A percentile compares a stretch with the other conserved stretches of the same genome.
Conservation (phyloP, 2,797 vertebrate genomes). For the Vultur gryphus region DNA sequence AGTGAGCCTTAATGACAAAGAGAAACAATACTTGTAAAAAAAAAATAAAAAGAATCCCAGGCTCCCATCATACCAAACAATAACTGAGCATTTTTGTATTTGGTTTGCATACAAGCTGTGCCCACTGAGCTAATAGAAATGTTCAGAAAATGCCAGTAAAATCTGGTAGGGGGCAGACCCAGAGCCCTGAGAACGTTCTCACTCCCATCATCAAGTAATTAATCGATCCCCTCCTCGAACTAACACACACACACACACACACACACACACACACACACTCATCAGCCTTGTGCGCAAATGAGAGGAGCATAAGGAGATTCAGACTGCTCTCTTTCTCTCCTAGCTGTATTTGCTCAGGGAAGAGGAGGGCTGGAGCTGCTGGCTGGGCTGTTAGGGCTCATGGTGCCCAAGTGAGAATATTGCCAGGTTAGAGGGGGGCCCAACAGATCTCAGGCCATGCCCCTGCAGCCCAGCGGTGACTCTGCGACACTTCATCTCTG, state of each 20-base stretch:
- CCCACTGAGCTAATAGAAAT: neutral
- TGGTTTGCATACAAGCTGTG: constrained; percentile 23
- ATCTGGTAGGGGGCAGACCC: constrained; percentile 21
- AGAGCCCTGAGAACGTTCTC: neutral
- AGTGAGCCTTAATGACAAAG: constrained; percentile 55
- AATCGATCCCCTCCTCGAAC: neutral
- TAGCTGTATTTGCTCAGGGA: neutral
- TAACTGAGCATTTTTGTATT: constrained; percentile 4
- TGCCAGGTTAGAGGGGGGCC: neutral
- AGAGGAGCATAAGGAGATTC: neutral
- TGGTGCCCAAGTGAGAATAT: neutral
- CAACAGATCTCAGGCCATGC: fast-evolving
- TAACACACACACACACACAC: neutral
- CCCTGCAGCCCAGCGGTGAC: neutral
- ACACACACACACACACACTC: neutral
- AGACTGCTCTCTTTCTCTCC: neutral
- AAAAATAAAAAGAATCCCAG: neutral
- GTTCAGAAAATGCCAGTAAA: constrained; percentile 38
- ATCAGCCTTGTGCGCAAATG: neutral
- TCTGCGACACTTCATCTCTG: neutral
- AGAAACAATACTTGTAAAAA: constrained; percentile 37
- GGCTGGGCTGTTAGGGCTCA: neutral
- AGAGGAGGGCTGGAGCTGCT: neutral
- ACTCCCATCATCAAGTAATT: neutral
- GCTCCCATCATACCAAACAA: constrained; percentile 28